These are phyloP conservation scores for Xylota segnis DNA, from an alignment of 2,888 invertebrate genomes.

Conservation along the genomic window DNA sequence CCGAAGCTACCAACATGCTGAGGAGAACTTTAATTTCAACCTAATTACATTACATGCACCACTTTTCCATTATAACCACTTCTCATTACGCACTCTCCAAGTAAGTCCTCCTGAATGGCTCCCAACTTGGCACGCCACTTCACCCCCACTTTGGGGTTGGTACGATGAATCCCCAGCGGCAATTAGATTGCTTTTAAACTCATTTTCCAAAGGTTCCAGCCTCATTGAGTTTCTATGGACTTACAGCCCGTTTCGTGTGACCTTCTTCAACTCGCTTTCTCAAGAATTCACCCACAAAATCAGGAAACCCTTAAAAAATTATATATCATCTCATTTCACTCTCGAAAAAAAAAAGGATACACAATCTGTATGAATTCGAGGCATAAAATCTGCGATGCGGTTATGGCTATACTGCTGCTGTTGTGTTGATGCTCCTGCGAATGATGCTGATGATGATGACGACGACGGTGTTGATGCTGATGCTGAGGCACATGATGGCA, in stretches of 20 bases:
- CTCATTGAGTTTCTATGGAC: neutral
- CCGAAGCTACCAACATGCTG: neutral
- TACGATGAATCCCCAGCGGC: neutral
- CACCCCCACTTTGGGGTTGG: neutral
- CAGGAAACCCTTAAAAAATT: conserved; percentile 20
- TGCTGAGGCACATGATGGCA: neutral
- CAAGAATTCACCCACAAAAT: conserved; percentile 12
- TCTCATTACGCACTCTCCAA: neutral
- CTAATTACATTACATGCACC: conserved; percentile 2
- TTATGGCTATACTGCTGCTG: conserved; percentile 3
- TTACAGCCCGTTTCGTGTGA: neutral
- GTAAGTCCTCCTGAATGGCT: neutral
- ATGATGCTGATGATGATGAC: conserved; percentile 14
- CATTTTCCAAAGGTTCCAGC: neutral
- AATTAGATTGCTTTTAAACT: conserved; percentile 1
- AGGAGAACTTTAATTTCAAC: neutral
- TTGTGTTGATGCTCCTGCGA: conserved; percentile 24
- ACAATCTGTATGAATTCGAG: conserved; percentile 1
- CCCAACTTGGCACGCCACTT: neutral
- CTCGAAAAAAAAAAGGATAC: conserved; percentile 5
- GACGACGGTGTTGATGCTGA: conserved; percentile 1
- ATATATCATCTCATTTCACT: conserved; percentile 6
- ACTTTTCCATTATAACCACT: conserved; percentile 1
- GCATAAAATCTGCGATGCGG: conserved; percentile 16
- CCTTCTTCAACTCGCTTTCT: conserved; percentile 1